Conservation (phyloP, 2,797 vertebrate species). For the Thamnophis elegans region DNA sequence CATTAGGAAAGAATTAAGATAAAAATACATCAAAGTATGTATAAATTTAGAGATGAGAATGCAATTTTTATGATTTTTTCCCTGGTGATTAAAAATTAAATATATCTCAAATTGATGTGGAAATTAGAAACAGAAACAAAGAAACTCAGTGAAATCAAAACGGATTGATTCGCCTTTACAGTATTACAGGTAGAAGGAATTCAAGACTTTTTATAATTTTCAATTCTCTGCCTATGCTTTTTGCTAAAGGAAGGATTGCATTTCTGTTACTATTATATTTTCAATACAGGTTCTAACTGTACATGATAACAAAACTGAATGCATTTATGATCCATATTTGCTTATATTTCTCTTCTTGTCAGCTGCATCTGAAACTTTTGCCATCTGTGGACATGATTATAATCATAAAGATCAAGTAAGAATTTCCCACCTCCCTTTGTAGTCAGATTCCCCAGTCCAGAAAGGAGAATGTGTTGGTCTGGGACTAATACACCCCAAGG, state of each 20-base stretch:
- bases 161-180: neutral
- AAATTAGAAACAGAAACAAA: neutral
- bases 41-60: neutral
- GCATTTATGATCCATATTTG: neutral
- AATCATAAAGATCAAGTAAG: neutral
- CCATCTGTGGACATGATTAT: neutral
- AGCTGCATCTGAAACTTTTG: neutral
- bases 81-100: neutral
- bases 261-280: neutral
- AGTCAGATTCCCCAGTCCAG: neutral
- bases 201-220: neutral
- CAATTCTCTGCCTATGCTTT: neutral
- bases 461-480: neutral
- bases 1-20: neutral
- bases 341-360: neutral
- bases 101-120: neutral
- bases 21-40: neutral
- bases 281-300: neutral
- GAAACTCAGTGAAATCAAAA: neutral
- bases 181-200: too few species aligned
- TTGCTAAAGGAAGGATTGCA: neutral
- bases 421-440: neutral
- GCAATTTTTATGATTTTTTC: neutral
- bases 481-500: neutral
- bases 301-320: neutral